Evolutionary conservation across 2,113 vertebrate species (phyloP).

Genomic region (Sphyrna mokarran): DNA sequence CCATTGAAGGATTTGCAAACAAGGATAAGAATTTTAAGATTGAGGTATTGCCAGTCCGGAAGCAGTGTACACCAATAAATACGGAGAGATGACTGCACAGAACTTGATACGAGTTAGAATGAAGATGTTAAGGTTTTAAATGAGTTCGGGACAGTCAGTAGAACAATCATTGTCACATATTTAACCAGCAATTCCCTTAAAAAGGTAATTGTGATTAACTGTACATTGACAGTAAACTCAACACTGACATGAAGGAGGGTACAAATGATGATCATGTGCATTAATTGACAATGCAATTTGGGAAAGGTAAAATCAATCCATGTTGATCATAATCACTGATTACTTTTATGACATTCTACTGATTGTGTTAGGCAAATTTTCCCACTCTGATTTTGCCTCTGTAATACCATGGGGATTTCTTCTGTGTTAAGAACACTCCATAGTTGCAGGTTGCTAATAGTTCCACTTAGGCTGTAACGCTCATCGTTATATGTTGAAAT

Average conservation of each 20-base stretch:
- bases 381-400: background rate
- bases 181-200: too few relatives aligned
- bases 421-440: background rate
- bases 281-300: background rate
- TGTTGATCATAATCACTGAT: background rate
- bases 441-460: background rate
- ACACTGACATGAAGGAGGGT: background rate
- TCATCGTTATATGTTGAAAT: background rate
- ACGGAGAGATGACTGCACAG: background rate
- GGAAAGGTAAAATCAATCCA: background rate
- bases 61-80: background rate
- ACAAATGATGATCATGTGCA: background rate
- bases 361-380: background rate
- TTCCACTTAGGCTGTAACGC: background rate
- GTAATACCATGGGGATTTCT: background rate
- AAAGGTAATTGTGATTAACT: too few relatives aligned
- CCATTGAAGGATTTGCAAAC: background rate
- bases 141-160: too few relatives aligned
- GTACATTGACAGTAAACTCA: background rate
- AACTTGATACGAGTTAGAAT: background rate
- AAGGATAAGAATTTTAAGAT: background rate
- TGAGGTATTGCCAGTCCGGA: background rate
- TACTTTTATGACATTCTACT: background rate
- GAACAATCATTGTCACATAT: too few relatives aligned
- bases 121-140: background rate